Conservation (phyloP, 92 coral and sea anemone genomes). For the Palythoa heliodiscus region DNA sequence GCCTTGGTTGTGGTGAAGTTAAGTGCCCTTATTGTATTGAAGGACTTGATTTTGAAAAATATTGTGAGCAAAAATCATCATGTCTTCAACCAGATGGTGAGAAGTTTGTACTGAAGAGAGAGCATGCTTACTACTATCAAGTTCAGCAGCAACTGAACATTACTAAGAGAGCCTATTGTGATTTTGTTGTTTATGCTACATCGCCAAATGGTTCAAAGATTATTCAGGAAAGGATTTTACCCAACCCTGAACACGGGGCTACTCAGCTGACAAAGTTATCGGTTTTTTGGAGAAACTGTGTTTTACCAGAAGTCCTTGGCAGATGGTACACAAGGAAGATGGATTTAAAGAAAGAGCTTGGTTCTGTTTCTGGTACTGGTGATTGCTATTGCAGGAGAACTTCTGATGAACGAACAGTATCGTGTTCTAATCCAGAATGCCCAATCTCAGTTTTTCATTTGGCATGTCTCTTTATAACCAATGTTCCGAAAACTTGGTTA, state of each 20-base stretch:
- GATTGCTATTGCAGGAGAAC: not conserved
- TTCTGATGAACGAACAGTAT: not conserved
- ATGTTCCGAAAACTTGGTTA: not conserved
- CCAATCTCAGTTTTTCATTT: not conserved
- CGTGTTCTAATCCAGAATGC: not conserved
- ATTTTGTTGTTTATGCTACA: not conserved
- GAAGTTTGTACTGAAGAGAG: not conserved
- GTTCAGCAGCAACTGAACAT: too few relatives aligned
- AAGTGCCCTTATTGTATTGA: not conserved
- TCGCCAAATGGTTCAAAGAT: not conserved
- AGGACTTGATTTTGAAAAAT: not conserved
- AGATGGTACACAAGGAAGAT: too few relatives aligned
- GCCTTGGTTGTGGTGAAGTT: not conserved
- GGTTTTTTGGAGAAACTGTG: too few relatives aligned
- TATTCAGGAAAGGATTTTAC: not conserved
- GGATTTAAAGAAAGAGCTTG: not conserved
- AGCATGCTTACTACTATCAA: not conserved
- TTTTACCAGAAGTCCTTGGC: too few relatives aligned
- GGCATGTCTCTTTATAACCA: not conserved
- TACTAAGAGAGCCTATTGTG: too few relatives aligned
- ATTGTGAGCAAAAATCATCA: not conserved
- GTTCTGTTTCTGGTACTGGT: not conserved
- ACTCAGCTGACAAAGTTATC: not conserved
- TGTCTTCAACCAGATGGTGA: not conserved
- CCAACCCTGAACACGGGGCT: not conserved